Conservation (phyloP, 2,888 invertebrate genomes). For the Vandiemenella viatica region DNA sequence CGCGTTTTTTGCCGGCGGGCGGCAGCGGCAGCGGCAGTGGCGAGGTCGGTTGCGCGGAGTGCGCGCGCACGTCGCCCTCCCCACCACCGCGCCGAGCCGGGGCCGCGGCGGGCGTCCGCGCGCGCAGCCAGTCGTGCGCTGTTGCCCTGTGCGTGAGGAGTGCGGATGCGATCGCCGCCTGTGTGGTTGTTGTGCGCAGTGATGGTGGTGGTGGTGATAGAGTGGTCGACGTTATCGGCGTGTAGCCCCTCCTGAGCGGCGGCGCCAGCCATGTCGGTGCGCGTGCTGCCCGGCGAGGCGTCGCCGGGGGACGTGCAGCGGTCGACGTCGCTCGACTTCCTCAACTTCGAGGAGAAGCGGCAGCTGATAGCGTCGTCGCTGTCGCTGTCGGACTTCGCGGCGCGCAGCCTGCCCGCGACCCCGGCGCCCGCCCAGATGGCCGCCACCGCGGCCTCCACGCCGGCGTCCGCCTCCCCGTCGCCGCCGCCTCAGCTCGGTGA, state of each 20-base stretch:
- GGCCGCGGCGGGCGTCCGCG: slow-evolving; percentile 17
- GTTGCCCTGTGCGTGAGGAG: background rate
- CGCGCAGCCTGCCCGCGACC: slow-evolving; percentile 29
- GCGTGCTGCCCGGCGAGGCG: background rate
- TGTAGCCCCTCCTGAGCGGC: background rate
- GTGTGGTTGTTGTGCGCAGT: background rate
- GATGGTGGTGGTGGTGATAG: background rate
- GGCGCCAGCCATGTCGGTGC: background rate
- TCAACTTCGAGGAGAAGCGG: slow-evolving; percentile 82
- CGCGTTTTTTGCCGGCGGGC: too few species aligned
- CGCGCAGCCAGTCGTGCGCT: background rate
- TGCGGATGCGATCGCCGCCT: background rate
- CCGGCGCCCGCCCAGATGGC: slow-evolving; percentile 32
- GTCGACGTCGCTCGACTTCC: slow-evolving; percentile 45
- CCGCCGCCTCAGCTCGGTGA: too few species aligned
- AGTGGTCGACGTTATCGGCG: too few species aligned
- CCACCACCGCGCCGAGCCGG: slow-evolving; percentile 28
- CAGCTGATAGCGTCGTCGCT: slow-evolving; percentile 78
- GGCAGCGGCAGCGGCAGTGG: background rate
- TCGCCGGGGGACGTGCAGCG: background rate
- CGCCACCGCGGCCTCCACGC: slow-evolving; percentile 25
- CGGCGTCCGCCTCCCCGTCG: background rate
- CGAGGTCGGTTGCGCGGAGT: background rate
- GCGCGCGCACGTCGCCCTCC: background rate
- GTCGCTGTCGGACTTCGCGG: slow-evolving; percentile 71